These are phyloP conservation scores for Centropristis striata DNA, from an alignment of 2,113 vertebrate genomes.

Conservation along the genomic window DNA sequence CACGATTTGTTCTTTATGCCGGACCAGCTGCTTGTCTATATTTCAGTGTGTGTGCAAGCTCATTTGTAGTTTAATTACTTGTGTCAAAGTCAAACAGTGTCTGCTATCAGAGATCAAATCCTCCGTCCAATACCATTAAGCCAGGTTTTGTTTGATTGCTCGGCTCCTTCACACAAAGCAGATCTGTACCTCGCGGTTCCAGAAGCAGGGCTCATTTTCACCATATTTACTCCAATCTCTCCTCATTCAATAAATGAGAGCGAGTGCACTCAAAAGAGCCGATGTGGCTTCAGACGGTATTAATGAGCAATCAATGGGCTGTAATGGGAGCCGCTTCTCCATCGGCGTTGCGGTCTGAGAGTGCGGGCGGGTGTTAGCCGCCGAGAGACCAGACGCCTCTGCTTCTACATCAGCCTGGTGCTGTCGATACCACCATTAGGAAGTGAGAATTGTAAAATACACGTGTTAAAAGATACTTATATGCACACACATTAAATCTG, in stretches of 20 bases:
- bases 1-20: constrained; percentile 31
- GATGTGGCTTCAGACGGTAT: constrained; percentile 56
- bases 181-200: constrained; percentile 12
- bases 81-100: constrained; percentile 10
- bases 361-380: constrained; percentile 28
- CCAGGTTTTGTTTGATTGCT: constrained; percentile 41
- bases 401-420: constrained; percentile 59
- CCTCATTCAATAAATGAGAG: constrained; percentile 58
- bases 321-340: constrained; percentile 71
- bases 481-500: not conserved
- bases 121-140: constrained; percentile 14
- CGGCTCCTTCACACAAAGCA: not conserved
- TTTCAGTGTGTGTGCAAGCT: constrained; percentile 4
- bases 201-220: constrained; percentile 55
- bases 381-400: constrained; percentile 44
- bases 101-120: constrained; percentile 2
- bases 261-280: constrained; percentile 45
- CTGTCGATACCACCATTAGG: constrained; percentile 78
- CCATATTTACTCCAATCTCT: constrained; percentile 56
- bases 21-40: constrained; percentile 26
- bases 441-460: constrained; percentile 7
- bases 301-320: constrained; percentile 82
- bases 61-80: constrained; percentile 39
- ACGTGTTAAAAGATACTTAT: not conserved
- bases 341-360: constrained; percentile 56